Evolutionary conservation across 2,797 vertebrate species (phyloP).

Genomic region (Gobio occitaniae): DNA sequence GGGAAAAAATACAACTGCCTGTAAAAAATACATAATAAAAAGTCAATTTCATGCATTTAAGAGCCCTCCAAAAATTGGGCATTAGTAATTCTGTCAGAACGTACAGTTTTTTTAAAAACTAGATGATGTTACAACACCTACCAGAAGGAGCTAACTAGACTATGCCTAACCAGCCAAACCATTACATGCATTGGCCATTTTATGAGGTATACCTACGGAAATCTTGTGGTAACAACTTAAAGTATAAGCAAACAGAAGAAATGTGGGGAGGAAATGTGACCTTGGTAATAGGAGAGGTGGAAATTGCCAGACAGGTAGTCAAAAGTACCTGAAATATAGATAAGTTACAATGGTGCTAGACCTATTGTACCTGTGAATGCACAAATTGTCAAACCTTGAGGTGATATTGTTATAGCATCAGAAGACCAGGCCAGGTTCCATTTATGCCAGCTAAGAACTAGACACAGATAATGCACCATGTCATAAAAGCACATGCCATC

Average conservation of each 20-base stretch:
- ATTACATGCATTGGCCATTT: not conserved
- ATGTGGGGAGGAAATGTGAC: not conserved
- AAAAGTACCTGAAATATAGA: not conserved
- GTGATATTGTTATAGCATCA: not conserved
- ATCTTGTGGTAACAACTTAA: not conserved
- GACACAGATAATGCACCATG: not conserved
- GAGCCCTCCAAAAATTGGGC: not conserved
- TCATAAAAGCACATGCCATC: conserved; percentile 12
- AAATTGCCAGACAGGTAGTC: not conserved
- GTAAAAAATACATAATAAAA: not conserved
- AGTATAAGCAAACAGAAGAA: not conserved
- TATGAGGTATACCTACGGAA: not conserved
- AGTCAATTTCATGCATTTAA: not conserved
- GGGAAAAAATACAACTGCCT: not conserved
- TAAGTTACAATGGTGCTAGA: not conserved
- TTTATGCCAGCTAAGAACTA: conserved; percentile 5
- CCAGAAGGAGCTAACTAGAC: not conserved
- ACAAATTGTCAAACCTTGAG: not conserved
- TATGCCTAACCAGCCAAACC: not conserved
- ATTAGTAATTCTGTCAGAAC: not conserved
- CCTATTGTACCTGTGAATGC: not conserved
- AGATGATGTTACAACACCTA: not conserved
- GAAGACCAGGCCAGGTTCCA: not conserved
- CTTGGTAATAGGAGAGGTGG: not conserved
- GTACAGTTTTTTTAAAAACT: not conserved